phyloP scores from a whole-genome alignment of 92 coral and sea anemone genomes.

The Phenganax subtilis region DNA sequence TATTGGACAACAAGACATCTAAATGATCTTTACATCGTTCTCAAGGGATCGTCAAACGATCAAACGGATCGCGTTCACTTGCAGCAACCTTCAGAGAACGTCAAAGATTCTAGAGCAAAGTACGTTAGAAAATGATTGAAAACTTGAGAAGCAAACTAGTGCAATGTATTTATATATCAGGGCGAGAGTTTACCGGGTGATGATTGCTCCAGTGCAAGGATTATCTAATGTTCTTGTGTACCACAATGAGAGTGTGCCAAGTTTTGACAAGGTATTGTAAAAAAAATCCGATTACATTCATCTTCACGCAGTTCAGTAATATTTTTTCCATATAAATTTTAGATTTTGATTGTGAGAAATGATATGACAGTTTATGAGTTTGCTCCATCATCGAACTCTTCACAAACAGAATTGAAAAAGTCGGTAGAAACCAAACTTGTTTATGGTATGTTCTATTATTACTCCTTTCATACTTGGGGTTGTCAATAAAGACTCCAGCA shows the following conservation, averaged over 20 bases:
- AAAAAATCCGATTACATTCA: neutral
- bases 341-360: slow-evolving; percentile 6
- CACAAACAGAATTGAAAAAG: neutral
- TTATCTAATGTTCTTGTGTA: neutral
- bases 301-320: neutral
- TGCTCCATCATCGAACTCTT: neutral
- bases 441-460: neutral
- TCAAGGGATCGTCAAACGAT: neutral
- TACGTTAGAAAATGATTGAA: neutral
- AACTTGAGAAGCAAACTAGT: neutral
- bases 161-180: neutral
- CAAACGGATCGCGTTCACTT: neutral
- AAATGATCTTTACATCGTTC: neutral
- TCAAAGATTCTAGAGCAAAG: neutral
- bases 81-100: neutral
- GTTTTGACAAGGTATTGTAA: slow-evolving; percentile 3
- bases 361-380: neutral
- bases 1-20: neutral
- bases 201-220: neutral
- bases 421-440: neutral
- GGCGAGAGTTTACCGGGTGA: neutral
- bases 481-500: neutral
- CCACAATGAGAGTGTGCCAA: neutral
- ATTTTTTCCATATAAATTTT: neutral
- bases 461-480: neutral